phyloP scores from a whole-genome alignment of 2,888 invertebrate genomes.

The Sarcophaga caerulescens region DNA sequence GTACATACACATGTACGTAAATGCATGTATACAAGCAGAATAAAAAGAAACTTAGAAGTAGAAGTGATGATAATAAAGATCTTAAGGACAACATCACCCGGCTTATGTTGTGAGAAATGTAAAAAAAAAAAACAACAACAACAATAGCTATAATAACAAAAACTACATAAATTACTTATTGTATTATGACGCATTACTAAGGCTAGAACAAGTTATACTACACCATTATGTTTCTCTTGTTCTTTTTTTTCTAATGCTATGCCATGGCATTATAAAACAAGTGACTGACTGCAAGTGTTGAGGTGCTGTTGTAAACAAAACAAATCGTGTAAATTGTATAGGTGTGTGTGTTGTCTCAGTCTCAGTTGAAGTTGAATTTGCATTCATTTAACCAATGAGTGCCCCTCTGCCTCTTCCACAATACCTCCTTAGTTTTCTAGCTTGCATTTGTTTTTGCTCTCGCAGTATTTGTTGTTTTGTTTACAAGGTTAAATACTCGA shows the following conservation, averaged over 20 bases:
- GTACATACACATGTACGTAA: background rate
- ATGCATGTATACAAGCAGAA: background rate
- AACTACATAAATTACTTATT: background rate
- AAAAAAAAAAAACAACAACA: slow-evolving; percentile 2
- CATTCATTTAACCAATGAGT: slow-evolving; percentile 39
- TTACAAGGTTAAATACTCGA: slow-evolving; percentile 61
- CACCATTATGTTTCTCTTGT: background rate
- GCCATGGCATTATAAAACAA: background rate
- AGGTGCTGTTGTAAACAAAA: slow-evolving; percentile 25
- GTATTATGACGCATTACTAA: slow-evolving; percentile 39
- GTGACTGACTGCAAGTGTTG: background rate
- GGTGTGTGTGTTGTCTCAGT: background rate
- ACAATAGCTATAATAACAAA: background rate
- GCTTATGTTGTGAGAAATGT: slow-evolving; percentile 31
- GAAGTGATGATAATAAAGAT: slow-evolving; percentile 32
- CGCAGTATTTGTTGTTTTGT: slow-evolving; percentile 25
- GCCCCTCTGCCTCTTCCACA: background rate
- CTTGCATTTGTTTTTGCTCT: background rate
- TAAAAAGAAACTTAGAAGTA: background rate
- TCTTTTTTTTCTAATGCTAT: background rate
- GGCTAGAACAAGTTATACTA: slow-evolving; percentile 1
- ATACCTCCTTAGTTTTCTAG: background rate
- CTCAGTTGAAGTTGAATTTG: slow-evolving; percentile 38
- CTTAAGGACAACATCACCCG: slow-evolving; percentile 43
- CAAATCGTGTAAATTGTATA: slow-evolving; percentile 16